A percentile compares a stretch with the other conserved stretches of the same genome.
phyloP scores from a whole-genome alignment of 2,888 invertebrate species.

The Gastracanthus pulcherrimus region DNA sequence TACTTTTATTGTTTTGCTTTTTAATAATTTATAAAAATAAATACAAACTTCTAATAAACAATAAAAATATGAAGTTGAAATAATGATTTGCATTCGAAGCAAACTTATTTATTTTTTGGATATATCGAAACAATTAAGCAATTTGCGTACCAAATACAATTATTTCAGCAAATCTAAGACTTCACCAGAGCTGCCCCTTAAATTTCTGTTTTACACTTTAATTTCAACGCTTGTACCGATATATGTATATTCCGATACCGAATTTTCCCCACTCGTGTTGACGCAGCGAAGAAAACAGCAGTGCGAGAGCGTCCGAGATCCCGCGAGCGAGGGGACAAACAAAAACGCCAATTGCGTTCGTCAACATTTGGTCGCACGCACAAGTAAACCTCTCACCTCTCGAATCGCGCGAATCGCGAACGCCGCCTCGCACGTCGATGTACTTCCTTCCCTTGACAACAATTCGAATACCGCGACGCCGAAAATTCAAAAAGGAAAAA shows the following conservation, averaged over 20 bases:
- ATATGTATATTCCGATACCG: conserved; percentile 45
- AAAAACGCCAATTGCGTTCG: conserved; percentile 18
- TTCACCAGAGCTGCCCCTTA: conserved; percentile 27
- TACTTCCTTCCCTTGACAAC: conserved; percentile 45
- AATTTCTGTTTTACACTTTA: conserved; percentile 18
- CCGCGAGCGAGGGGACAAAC: conserved; percentile 25
- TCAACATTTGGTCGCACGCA: conserved; percentile 11
- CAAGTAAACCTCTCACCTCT: conserved; percentile 18
- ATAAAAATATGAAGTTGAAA: too few relatives aligned
- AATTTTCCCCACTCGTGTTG: conserved; percentile 42
- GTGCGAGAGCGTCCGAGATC: conserved; percentile 27
- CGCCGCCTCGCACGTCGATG: conserved; percentile 23
- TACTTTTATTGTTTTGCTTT: too few relatives aligned
- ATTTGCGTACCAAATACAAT: conserved; percentile 1
- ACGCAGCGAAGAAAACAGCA: conserved; percentile 46
- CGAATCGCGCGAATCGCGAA: conserved; percentile 19
- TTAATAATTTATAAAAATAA: too few relatives aligned
- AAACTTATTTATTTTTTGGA: too few relatives aligned
- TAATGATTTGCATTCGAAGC: too few relatives aligned
- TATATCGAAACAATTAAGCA: too few relatives aligned
- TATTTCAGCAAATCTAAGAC: conserved; percentile 3
- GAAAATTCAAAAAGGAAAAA: conserved; percentile 45
- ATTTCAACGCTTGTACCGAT: not conserved
- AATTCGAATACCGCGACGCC: conserved; percentile 34
- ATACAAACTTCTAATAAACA: too few relatives aligned